Evolutionary conservation across 2,888 invertebrate genomes (phyloP).

Genomic region (Gastrophysa polygoni): DNA sequence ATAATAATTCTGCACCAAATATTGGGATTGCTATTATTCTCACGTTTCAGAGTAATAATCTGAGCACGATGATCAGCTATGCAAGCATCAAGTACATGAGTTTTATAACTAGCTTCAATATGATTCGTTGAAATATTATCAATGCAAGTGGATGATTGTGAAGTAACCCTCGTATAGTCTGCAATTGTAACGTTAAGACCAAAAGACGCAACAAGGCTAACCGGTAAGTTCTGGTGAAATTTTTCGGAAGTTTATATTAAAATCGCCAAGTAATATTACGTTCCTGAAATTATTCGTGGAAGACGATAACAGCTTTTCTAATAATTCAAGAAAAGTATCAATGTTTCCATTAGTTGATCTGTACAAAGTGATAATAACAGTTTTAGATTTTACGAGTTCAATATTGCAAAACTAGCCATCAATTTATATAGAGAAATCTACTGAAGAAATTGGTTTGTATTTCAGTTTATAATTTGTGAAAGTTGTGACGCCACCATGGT

Average conservation of each 20-base stretch:
- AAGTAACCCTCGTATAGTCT: not conserved
- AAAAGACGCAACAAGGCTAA: not conserved
- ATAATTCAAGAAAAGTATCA: not conserved
- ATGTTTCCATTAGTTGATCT: not conserved
- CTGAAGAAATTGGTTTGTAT: not conserved
- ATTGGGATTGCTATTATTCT: too few species aligned
- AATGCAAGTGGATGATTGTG: not conserved
- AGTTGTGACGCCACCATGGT: not conserved
- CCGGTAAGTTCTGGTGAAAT: not conserved
- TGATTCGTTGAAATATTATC: not conserved
- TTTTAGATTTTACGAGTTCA: not conserved
- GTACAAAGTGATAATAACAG: not conserved
- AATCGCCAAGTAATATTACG: not conserved
- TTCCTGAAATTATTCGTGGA: not conserved
- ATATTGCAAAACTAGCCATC: not conserved
- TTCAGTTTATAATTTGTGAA: not conserved
- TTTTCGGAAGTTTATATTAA: not conserved
- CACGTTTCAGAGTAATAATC: not conserved
- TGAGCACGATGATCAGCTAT: constrained; percentile 1
- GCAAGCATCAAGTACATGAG: not conserved
- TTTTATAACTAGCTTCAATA: not conserved
- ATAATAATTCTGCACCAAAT: too few species aligned
- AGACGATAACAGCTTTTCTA: not conserved
- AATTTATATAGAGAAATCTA: not conserved
- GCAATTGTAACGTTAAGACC: not conserved